Conservation (phyloP, 2,797 vertebrate genomes). For the Acipenser transmontanus region DNA sequence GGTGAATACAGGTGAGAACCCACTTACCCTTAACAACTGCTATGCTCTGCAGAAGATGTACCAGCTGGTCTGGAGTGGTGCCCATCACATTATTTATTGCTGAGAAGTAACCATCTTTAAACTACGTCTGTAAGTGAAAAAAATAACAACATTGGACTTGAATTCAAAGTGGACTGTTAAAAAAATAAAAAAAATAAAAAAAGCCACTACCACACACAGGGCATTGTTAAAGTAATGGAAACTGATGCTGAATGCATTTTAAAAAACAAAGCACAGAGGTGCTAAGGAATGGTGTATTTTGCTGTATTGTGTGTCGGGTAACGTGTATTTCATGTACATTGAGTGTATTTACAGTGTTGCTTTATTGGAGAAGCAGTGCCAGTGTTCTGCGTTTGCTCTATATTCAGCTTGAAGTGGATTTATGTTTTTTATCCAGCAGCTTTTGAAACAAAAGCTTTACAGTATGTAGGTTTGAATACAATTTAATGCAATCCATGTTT, state of each 20-base stretch:
- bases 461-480: neutral
- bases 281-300: constrained; percentile 6
- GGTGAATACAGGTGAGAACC: constrained; percentile 94
- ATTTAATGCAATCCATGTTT: constrained; percentile 7
- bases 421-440: neutral
- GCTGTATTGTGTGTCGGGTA: constrained; percentile 22
- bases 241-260: too few relatives aligned
- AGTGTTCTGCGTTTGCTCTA: constrained; percentile 19
- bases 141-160: neutral
- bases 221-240: too few relatives aligned
- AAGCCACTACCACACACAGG: neutral
- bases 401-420: neutral
- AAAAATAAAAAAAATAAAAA: neutral
- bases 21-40: constrained; percentile 16
- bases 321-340: neutral
- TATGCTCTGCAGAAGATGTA: constrained; percentile 17
- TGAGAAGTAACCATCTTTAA: constrained; percentile 8
- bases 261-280: neutral
- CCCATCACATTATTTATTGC: constrained; percentile 8
- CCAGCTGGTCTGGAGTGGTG: constrained; percentile 31
- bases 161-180: neutral
- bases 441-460: neutral
- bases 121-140: constrained; percentile 12
- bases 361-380: constrained; percentile 32
- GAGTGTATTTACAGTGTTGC: constrained; percentile 19